phyloP scores from a whole-genome alignment of 2,113 vertebrate species.

The Lophura nycthemera region DNA sequence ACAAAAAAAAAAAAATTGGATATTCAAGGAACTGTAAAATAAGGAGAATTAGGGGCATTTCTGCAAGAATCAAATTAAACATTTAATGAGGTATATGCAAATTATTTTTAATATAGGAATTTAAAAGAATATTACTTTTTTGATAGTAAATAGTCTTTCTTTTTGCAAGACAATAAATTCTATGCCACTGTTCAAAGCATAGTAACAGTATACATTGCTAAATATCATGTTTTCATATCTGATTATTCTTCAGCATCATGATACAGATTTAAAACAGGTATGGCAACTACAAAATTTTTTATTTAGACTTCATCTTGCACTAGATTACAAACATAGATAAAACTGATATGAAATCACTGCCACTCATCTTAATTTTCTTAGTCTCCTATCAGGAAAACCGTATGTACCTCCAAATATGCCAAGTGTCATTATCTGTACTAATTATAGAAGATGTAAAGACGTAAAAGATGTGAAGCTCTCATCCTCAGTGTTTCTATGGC shows the following conservation, averaged over 20 bases:
- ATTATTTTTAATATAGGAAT: background rate
- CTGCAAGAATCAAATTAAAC: fast-evolving
- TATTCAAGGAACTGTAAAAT: background rate
- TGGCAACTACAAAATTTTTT: background rate
- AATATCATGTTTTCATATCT: background rate
- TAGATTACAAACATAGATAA: background rate
- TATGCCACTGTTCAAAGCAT: background rate
- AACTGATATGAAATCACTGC: background rate
- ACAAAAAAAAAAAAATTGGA: too few relatives aligned
- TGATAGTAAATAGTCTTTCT: background rate
- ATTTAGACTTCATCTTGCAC: background rate
- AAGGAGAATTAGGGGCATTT: background rate
- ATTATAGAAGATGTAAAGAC: background rate
- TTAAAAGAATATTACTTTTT: background rate
- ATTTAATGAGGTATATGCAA: background rate
- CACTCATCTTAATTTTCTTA: background rate
- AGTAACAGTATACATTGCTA: background rate
- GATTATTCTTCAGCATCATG: background rate
- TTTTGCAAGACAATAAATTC: background rate
- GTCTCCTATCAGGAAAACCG: background rate
- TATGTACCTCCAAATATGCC: background rate
- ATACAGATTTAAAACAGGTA: background rate
- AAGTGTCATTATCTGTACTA: background rate
- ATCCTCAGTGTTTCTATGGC: background rate
- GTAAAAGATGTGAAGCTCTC: background rate